Percentiles rank a stretch among this genome's conserved stretches.
Conservation (phyloP, 2,888 invertebrate genomes). For the Argynnis bischoffii region DNA sequence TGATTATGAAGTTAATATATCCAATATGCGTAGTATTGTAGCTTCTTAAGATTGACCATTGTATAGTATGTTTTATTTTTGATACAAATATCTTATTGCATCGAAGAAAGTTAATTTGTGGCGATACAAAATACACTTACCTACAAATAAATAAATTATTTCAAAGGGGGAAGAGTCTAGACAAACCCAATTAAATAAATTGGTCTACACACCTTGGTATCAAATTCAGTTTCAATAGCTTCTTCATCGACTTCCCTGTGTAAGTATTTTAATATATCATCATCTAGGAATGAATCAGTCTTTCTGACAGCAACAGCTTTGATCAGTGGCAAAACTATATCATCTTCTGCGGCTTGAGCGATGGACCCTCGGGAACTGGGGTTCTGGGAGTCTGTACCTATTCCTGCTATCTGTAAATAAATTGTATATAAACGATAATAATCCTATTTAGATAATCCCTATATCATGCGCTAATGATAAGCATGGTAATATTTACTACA, state of each 20-base stretch:
- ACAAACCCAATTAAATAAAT: background rate
- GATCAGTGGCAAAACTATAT: slow-evolving; percentile 54
- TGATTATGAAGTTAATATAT: too few species aligned
- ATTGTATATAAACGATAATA: background rate
- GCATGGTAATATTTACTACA: too few species aligned
- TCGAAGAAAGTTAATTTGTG: too few species aligned
- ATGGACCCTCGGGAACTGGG: slow-evolving; percentile 86
- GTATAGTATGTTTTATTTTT: too few species aligned
- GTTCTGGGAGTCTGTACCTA: slow-evolving; percentile 85
- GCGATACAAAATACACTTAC: too few species aligned
- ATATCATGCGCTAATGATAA: too few species aligned
- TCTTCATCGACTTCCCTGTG: slow-evolving; percentile 86
- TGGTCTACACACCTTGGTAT: slow-evolving; percentile 72
- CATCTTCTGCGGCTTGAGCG: slow-evolving; percentile 72
- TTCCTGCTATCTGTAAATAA: slow-evolving; percentile 76
- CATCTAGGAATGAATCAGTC: slow-evolving; percentile 79
- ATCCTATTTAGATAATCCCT: background rate
- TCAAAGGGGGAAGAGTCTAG: background rate
- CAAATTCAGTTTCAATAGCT: slow-evolving; percentile 86
- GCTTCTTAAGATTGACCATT: too few species aligned
- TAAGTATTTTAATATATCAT: slow-evolving; percentile 84
- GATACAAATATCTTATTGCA: too few species aligned
- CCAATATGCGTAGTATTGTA: too few species aligned
- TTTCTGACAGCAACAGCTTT: slow-evolving; percentile 53
- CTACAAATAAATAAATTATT: too few species aligned